Evolutionary conservation across 2,797 vertebrate species (phyloP), one percentile per base, ranked within the genome.

Genomic region (Molossus alvarezi): DNA sequence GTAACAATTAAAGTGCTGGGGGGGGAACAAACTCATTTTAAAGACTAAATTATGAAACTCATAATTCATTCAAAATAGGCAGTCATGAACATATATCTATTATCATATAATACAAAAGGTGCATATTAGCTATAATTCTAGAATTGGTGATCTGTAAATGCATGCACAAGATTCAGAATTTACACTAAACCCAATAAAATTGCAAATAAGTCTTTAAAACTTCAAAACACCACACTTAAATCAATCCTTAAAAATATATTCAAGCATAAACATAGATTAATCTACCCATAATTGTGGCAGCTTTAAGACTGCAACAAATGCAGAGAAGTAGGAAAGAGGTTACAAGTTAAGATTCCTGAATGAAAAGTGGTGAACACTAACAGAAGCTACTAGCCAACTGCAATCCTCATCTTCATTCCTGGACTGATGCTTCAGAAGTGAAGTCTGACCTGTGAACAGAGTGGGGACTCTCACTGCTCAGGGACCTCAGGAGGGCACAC

Each of bases 401-500:
- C 9, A 0, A 15, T 6, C 27, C 51, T 27, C 9, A 1, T 0
- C 96, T 95, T 95, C 93, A 97, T 90, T 71, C 15, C 53, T 82
- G 48, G 87, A 98, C 98, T 98, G 97, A 98, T 97, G 72, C 97
- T 97, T 98, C 95, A 12, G 97, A 95, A 96, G 97, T 0, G 18
- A 95, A 84, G 88, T 75, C 96, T 97, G 97, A 91, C 75, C 91
- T 98, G 94, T 95, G 97, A 96, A 98, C 87, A 76, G 98, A 98
- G 80, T 94, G 97, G 0, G 98, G 95, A 77, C 98, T 98, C n/a
- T 97, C 96, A 2, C 72, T 89, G 88, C 98, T 98, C 96, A 97
- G 95, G 65, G 97, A 97, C 97, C 98, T 98, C 93, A 98, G 97
- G 87, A 98, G 94, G 67, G 98, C 97, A 95, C 98, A 97, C 0